Percentiles rank a stretch among this genome's conserved stretches.
These are phyloP conservation scores for Spisula solida DNA, from an alignment of 2,888 invertebrate species.

Conservation along the genomic window DNA sequence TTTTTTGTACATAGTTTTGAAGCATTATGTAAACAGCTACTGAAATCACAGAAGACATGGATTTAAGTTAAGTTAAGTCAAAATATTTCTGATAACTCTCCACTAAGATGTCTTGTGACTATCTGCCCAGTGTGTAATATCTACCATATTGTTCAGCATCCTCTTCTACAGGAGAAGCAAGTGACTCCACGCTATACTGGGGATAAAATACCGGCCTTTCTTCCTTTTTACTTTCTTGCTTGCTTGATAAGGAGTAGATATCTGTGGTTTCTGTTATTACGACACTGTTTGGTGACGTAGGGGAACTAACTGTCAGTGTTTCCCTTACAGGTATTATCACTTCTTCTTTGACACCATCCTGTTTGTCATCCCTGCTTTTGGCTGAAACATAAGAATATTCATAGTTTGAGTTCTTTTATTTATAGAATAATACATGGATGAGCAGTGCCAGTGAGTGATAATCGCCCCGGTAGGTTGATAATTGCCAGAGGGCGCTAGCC, in stretches of 20 bases:
- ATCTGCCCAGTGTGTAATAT: not conserved
- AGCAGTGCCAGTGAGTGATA: no score
- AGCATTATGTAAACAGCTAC: no score
- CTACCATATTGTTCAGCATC: slow-evolving; percentile 51
- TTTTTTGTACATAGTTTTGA: no score
- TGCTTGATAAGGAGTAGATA: slow-evolving; percentile 44
- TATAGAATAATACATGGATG: no score
- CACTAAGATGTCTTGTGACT: no score
- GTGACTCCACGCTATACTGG: not conserved
- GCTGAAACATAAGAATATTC: not conserved
- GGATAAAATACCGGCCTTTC: not conserved
- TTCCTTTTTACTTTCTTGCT: not conserved
- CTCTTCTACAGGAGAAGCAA: slow-evolving; percentile 24
- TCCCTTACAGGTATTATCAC: not conserved
- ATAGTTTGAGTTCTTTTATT: no score
- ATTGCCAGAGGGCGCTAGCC: no score
- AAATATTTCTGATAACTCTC: no score
- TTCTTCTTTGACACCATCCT: not conserved
- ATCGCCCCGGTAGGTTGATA: no score
- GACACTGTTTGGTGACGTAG: slow-evolving; percentile 32
- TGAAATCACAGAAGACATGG: no score
- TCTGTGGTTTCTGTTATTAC: slow-evolving; percentile 37
- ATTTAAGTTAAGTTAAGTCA: no score
- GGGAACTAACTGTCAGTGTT: not conserved
- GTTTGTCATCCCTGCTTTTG: not conserved